Conservation (phyloP, 2,113 vertebrate species). For the Diadophis punctatus region DNA sequence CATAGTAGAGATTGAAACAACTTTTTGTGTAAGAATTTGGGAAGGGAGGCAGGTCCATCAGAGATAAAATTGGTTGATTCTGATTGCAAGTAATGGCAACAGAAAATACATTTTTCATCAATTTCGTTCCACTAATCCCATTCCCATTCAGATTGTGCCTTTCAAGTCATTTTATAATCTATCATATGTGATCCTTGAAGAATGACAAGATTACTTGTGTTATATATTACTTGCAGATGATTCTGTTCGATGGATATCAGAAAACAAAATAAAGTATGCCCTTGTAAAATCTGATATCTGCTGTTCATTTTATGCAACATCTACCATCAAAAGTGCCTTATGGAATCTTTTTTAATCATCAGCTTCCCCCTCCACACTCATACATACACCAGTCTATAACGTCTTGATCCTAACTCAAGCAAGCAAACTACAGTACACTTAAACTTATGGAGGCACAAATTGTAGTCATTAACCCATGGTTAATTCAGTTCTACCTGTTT, state of each 20-base stretch:
- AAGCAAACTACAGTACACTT: background rate
- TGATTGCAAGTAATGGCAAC: background rate
- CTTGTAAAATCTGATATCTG: background rate
- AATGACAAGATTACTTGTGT: background rate
- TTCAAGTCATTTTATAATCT: background rate
- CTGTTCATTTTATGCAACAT: background rate
- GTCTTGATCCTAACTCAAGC: background rate
- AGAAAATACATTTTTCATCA: background rate
- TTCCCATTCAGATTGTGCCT: background rate
- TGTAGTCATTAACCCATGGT: background rate
- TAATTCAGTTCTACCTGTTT: background rate
- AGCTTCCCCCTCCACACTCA: too few species aligned
- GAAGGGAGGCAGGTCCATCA: background rate
- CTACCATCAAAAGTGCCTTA: background rate
- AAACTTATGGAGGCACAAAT: background rate
- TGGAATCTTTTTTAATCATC: background rate
- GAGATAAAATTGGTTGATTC: background rate
- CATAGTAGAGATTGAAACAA: background rate
- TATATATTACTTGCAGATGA: background rate
- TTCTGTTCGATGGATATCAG: background rate
- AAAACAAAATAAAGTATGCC: background rate
- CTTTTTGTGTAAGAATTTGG: background rate
- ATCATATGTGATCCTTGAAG: background rate
- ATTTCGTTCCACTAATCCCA: background rate
- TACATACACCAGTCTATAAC: background rate